phyloP scores from a whole-genome alignment of 2,888 invertebrate species.

The Hypsopygia costalis region DNA sequence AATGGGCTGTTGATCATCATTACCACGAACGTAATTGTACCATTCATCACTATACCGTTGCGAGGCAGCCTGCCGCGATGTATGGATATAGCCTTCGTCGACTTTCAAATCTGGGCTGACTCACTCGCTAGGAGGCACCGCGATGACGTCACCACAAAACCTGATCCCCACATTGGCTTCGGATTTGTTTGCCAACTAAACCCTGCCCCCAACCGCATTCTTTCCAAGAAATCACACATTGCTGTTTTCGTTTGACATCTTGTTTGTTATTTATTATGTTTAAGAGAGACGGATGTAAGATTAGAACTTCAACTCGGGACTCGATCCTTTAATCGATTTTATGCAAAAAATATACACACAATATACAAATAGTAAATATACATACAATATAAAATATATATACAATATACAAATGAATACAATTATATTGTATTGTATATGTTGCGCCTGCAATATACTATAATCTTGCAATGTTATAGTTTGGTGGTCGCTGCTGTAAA shows the following conservation, averaged over 20 bases:
- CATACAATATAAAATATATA: too few species aligned
- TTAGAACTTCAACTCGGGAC: not conserved
- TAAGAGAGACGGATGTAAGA: not conserved
- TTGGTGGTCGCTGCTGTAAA: too few species aligned
- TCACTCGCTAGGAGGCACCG: conserved; percentile 24
- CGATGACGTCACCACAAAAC: conserved; percentile 32
- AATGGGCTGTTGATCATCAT: not conserved
- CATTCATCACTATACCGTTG: not conserved
- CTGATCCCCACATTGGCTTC: conserved; percentile 28
- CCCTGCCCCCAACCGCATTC: conserved; percentile 26
- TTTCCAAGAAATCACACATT: conserved; percentile 40
- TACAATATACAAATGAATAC: too few species aligned
- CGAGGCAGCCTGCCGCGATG: not conserved
- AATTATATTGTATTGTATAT: too few species aligned
- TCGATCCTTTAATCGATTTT: too few species aligned
- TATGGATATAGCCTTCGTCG: conserved; percentile 14
- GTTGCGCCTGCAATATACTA: too few species aligned
- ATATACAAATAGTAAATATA: too few species aligned
- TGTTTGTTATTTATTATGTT: conserved; percentile 9
- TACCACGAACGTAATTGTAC: not conserved
- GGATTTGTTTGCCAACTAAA: conserved; percentile 26
- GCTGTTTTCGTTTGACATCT: conserved; percentile 17
- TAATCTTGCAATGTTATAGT: too few species aligned
- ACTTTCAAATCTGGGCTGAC: conserved; percentile 9
- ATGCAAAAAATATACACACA: conserved; percentile 1